These are phyloP conservation scores for Ondatra zibethicus DNA, from an alignment of 2,113 vertebrate species.

Conservation along the genomic window DNA sequence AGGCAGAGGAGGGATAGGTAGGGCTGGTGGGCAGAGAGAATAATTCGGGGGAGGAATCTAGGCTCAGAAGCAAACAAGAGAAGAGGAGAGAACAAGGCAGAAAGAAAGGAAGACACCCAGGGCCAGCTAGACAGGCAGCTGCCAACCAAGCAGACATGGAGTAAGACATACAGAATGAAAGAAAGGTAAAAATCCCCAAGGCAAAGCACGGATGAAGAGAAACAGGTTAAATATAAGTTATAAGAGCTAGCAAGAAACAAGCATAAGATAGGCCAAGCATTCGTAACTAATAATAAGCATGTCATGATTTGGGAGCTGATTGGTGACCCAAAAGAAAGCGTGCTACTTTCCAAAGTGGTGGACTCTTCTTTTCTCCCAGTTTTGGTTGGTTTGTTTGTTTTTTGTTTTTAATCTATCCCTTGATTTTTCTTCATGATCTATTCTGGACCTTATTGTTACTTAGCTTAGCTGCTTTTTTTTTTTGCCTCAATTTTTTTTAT, in stretches of 20 bases:
- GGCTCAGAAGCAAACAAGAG: background rate
- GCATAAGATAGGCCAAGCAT: background rate
- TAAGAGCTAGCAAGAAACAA: background rate
- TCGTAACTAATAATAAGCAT: background rate
- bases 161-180: background rate
- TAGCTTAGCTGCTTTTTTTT: background rate
- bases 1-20: background rate
- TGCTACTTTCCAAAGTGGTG: background rate
- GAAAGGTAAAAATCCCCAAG: background rate
- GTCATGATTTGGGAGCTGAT: background rate
- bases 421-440: slow-evolving; percentile 12
- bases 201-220: background rate
- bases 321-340: background rate
- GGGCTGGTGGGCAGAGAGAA: background rate
- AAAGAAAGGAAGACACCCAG: background rate
- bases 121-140: no score
- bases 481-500: background rate
- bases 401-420: background rate
- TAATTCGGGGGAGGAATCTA: background rate
- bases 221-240: background rate
- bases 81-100: background rate
- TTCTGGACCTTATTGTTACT: slow-evolving; percentile 40
- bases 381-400: background rate
- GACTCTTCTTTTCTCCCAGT: background rate
- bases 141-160: background rate